Evolutionary conservation across 2,797 vertebrate genomes (phyloP), one percentile per base, ranked within the genome.

Genomic region (Parotocinclus haroldoi): DNA sequence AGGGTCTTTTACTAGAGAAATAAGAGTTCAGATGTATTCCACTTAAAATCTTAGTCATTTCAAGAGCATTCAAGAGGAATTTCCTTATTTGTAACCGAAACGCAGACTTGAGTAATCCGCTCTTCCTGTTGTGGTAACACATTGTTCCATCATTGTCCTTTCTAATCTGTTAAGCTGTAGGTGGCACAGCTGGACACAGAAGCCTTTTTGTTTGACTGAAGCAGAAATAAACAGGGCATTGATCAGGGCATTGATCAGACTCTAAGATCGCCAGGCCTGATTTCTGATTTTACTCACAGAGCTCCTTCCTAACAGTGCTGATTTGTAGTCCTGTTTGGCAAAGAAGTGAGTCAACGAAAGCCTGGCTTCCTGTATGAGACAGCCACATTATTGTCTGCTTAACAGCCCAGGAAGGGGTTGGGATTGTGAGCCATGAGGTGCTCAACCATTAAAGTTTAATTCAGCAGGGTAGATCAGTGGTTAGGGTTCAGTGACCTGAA

Each of bases 201-300:
- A 53, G 51, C 11, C 42, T 60, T 69, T 59, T 57, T 70, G 71
- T 72, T 69, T 52, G 19, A 9, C 36, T 51, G 73, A 50, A 42
- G n/a, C n/a, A n/a, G n/a, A n/a, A n/a, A 57, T 58, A 69, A 69
- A 58, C 66, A 58, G 62, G 37, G 8, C 49, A 65, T 60, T 49
- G 63, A 61, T 66, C 63, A 66, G 69, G 36, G n/a, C n/a, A n/a
- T n/a, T 78, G 72, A 74, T 67, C 64, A 57, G 60, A 17, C 52
- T 40, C 52, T n/a, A 36, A 49, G 40, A 44, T 36, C 58, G 38
- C 27, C 10, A 9, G 38, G 42, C 52, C 66, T 19, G 42, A 1
- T 55, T 48, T n/a, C 10, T 39, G 42, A n/a, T n/a, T 65, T 66
- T 68, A 61, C 72, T 42, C 17, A 9, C 14, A n/a, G 68, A 55